Percentiles rank a stretch among this genome's conserved stretches.
Conservation (phyloP, 2,888 invertebrate genomes). For the Cryptosula pallasiana region DNA sequence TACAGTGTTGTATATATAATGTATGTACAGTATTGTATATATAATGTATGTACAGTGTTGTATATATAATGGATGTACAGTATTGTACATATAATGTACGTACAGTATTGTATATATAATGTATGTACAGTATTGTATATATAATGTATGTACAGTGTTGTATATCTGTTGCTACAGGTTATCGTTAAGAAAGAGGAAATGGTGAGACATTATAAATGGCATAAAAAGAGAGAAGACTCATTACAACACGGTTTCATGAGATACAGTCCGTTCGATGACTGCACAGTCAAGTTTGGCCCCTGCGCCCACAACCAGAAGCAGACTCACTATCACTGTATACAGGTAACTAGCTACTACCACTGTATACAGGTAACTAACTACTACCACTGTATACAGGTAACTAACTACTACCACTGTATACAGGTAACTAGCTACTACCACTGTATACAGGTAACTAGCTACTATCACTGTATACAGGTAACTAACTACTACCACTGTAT, state of each 20-base stretch:
- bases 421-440: slow-evolving; percentile 83
- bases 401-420: slow-evolving; percentile 87
- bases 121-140: too few relatives aligned
- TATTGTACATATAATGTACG: too few relatives aligned
- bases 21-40: too few relatives aligned
- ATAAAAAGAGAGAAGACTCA: slow-evolving; percentile 95
- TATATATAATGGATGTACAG: background rate
- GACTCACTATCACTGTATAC: slow-evolving; percentile 95
- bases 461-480: slow-evolving; percentile 93
- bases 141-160: background rate
- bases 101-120: too few relatives aligned
- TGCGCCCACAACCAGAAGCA: slow-evolving; percentile 91
- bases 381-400: slow-evolving; percentile 89
- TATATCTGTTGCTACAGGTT: slow-evolving; percentile 58
- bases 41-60: too few relatives aligned
- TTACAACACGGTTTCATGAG: slow-evolving; percentile 89
- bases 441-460: slow-evolving; percentile 76
- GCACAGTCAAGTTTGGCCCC: slow-evolving; percentile 69
- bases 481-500: slow-evolving; percentile 87
- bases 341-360: slow-evolving; percentile 79
- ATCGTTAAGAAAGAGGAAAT: slow-evolving; percentile 97
- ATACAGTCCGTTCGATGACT: slow-evolving; percentile 91
- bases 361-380: slow-evolving; percentile 80
- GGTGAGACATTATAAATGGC: slow-evolving; percentile 98
- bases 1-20: too few relatives aligned